Evolutionary conservation across 2,797 vertebrate species (phyloP).

Genomic region (Neosilurus mollespiculum): DNA sequence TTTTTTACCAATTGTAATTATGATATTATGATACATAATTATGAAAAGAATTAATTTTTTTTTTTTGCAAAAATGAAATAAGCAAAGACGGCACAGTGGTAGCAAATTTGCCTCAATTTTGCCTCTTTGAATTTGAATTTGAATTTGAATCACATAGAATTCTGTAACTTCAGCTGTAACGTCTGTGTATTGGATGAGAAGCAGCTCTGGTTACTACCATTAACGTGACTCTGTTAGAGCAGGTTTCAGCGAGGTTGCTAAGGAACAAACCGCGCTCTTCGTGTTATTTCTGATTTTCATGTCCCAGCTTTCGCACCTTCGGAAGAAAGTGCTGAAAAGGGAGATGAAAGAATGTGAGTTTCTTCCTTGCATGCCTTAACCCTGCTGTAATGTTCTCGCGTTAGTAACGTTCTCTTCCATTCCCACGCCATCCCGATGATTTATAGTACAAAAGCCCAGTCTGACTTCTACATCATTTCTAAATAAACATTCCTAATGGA

Average conservation of each 20-base stretch:
- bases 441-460: neutral
- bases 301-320: slow-evolving; percentile 73
- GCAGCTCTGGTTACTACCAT: slow-evolving; percentile 56
- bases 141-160: no score
- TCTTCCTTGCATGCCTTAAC: slow-evolving; percentile 29
- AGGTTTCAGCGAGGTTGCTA: slow-evolving; percentile 70
- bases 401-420: neutral
- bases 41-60: no score
- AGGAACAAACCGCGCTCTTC: slow-evolving; percentile 69
- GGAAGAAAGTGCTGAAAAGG: slow-evolving; percentile 58
- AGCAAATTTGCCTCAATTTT: no score
- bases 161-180: neutral
- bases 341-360: slow-evolving; percentile 35
- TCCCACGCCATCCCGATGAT: neutral
- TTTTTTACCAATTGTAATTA: no score
- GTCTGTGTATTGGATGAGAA: neutral
- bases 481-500: neutral
- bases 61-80: no score
- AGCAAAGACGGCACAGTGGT: no score
- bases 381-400: neutral
- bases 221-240: slow-evolving; percentile 54
- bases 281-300: slow-evolving; percentile 75
- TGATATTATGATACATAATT: no score
- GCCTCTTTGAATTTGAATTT: no score
- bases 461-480: neutral